A percentile compares a stretch with the other conserved stretches of the same genome.
phyloP scores from a whole-genome alignment of 2,113 vertebrate genomes.

The Thomomys bottae region DNA sequence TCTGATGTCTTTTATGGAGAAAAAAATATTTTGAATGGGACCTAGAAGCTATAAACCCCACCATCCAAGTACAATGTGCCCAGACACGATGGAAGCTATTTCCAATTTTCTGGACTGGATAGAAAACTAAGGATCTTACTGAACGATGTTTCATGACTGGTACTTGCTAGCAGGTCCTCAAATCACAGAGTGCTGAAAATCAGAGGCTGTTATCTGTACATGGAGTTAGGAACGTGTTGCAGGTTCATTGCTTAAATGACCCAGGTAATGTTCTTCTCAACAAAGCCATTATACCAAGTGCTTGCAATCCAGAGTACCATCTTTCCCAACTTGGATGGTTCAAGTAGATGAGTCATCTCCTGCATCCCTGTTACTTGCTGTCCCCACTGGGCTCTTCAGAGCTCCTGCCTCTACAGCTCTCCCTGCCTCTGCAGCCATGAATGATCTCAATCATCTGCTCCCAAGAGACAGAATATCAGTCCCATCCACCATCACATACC shows the following conservation, averaged over 20 bases:
- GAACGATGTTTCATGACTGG: background rate
- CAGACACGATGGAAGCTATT: background rate
- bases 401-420: background rate
- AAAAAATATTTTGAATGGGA: background rate
- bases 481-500: no score
- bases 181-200: background rate
- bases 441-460: no score
- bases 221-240: background rate
- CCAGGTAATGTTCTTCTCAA: background rate
- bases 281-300: background rate
- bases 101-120: background rate
- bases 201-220: background rate
- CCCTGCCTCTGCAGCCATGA: background rate
- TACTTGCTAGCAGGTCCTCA: background rate
- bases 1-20: background rate
- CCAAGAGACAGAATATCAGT: background rate
- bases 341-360: no score
- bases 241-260: background rate
- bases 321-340: background rate
- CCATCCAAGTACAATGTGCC: background rate
- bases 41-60: background rate
- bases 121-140: background rate
- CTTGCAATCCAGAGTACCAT: background rate
- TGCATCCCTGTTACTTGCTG: fast-evolving
- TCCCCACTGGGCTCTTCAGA: background rate